These are phyloP conservation scores for Acrocyrtus sp. DNA, from an alignment of 2,888 invertebrate species.

Conservation along the genomic window DNA sequence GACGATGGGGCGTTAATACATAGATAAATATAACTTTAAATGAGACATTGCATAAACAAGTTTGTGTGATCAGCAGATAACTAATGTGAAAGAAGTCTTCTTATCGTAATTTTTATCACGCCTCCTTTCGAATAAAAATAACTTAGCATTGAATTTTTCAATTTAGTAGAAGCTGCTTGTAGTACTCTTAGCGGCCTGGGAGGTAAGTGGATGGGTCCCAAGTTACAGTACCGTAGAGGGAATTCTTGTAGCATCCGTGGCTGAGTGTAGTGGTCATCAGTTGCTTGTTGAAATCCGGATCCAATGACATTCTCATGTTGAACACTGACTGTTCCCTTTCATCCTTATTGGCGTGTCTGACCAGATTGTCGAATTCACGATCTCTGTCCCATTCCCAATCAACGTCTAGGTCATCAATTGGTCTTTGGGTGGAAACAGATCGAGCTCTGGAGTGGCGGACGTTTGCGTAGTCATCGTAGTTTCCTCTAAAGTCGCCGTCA, in stretches of 20 bases:
- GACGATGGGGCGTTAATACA: no score
- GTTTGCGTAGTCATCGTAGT: constrained; percentile 28
- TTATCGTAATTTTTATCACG: no score
- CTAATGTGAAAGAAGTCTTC: no score
- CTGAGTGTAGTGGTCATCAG: constrained; percentile 41
- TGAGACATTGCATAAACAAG: no score
- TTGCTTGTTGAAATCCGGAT: constrained; percentile 25
- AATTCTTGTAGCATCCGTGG: constrained; percentile 38
- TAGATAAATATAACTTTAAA: no score
- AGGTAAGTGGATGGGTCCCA: constrained; percentile 39
- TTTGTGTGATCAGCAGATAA: no score
- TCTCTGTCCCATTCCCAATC: constrained; percentile 35
- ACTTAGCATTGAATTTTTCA: no score
- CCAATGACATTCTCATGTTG: constrained; percentile 39
- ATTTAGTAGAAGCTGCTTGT: no score
- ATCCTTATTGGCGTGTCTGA: constrained; percentile 19
- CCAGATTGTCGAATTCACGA: constrained; percentile 31
- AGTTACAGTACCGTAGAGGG: constrained; percentile 37
- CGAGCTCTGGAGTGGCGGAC: constrained; percentile 32
- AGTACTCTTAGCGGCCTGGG: constrained; percentile 22
- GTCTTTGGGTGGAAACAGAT: constrained; percentile 29
- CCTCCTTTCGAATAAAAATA: no score
- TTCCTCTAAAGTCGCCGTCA: constrained; percentile 21
- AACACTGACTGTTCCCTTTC: constrained; percentile 49
- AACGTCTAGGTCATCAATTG: constrained; percentile 31